Conservation (phyloP, 2,888 invertebrate species). For the Drosophila buzzatii region DNA sequence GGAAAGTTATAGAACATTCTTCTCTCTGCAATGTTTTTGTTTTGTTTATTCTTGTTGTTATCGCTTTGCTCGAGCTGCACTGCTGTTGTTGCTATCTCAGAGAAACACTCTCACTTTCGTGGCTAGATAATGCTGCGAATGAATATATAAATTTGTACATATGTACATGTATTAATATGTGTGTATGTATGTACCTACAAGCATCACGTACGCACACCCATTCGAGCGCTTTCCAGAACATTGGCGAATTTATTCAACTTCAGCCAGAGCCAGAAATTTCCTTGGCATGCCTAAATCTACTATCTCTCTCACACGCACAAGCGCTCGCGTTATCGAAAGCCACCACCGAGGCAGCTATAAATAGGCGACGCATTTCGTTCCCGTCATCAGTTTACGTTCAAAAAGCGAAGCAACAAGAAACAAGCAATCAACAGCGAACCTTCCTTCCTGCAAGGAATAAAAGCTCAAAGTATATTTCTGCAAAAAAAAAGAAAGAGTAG, state of each 20-base stretch:
- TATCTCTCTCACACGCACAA: slow-evolving; percentile 18
- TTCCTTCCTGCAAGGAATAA: slow-evolving; percentile 11
- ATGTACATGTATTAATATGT: not conserved
- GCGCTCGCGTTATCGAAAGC: slow-evolving; percentile 14
- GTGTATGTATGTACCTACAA: slow-evolving; percentile 9
- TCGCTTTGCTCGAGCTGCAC: slow-evolving; percentile 8
- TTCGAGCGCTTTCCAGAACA: slow-evolving; percentile 58
- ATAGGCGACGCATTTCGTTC: slow-evolving; percentile 38
- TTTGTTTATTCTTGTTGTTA: slow-evolving; percentile 7
- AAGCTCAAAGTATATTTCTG: not conserved
- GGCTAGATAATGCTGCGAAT: slow-evolving; percentile 44
- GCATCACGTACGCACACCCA: slow-evolving; percentile 20
- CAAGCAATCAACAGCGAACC: slow-evolving; percentile 3
- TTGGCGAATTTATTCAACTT: slow-evolving; percentile 38
- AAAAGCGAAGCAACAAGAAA: slow-evolving; percentile 36
- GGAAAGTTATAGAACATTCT: slow-evolving; percentile 12
- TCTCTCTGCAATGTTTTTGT: not conserved
- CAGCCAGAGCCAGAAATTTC: slow-evolving; percentile 50
- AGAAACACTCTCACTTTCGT: slow-evolving; percentile 59
- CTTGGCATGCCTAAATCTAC: slow-evolving; percentile 22
- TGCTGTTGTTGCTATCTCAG: slow-evolving; percentile 14
- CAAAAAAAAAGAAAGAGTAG: too few species aligned
- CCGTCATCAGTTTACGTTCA: slow-evolving; percentile 63
- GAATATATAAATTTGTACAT: not conserved
- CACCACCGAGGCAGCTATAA: slow-evolving; percentile 66